These are phyloP conservation scores for Ceyx melanurus DNA, from an alignment of 2,113 vertebrate genomes.

Conservation along the genomic window DNA sequence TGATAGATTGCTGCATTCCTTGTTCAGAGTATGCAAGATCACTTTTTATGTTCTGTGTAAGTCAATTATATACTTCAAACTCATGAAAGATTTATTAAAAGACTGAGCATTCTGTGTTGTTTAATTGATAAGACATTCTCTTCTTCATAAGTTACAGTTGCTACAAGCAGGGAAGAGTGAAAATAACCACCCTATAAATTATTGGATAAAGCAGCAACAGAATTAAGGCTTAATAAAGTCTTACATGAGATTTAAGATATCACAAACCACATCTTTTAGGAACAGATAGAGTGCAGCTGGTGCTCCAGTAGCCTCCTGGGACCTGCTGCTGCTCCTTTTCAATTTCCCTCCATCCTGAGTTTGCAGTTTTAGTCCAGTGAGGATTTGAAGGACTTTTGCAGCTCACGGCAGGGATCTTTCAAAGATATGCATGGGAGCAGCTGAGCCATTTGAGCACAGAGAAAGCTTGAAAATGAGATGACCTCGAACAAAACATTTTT, in stretches of 20 bases:
- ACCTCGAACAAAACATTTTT: slow-evolving; percentile 52
- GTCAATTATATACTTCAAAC: neutral
- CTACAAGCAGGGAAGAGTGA: neutral
- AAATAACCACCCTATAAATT: neutral
- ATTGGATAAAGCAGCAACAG: neutral
- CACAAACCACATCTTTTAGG: neutral
- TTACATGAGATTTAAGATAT: neutral
- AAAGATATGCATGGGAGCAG: slow-evolving; percentile 18
- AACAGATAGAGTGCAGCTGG: neutral
- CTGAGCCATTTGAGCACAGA: slow-evolving; percentile 7
- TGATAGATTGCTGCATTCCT: neutral
- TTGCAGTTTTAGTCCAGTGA: slow-evolving; percentile 15
- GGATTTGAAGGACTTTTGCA: slow-evolving; percentile 44
- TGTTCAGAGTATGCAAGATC: neutral
- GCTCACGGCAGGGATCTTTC: slow-evolving; percentile 25
- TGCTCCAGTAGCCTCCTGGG: neutral
- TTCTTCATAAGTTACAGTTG: neutral
- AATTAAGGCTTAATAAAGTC: neutral
- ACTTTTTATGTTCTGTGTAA: neutral
- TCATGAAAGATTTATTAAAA: neutral
- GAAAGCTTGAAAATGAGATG: slow-evolving; percentile 46
- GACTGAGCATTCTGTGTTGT: neutral
- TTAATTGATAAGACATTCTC: neutral
- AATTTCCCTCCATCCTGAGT: slow-evolving; percentile 14
- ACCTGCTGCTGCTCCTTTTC: slow-evolving; percentile 20